Conservation (phyloP, 2,113 vertebrate species). For the Proteles cristata region DNA sequence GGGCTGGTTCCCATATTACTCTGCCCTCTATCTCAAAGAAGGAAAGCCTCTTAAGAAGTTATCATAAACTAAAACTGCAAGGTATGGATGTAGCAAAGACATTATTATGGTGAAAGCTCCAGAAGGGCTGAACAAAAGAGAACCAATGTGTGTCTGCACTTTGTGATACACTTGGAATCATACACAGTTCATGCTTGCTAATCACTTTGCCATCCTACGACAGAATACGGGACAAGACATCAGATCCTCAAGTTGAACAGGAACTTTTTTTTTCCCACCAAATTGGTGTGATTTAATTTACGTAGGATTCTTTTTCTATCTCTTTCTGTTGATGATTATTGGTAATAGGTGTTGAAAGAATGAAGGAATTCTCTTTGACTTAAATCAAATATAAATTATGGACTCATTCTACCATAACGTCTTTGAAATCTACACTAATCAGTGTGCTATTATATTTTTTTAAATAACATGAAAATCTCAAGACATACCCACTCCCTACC, state of each 20-base stretch:
- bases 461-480: background rate
- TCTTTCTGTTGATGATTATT: background rate
- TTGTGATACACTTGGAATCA: background rate
- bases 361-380: background rate
- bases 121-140: background rate
- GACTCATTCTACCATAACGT: background rate
- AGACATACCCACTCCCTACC: background rate
- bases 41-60: background rate
- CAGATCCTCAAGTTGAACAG: background rate
- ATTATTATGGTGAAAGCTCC: background rate
- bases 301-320: background rate
- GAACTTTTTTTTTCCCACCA: background rate
- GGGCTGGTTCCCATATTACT: background rate
- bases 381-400: background rate
- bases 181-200: background rate
- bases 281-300: background rate
- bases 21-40: background rate
- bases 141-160: background rate
- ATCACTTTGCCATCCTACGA: background rate
- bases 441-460: background rate
- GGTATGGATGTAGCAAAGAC: background rate
- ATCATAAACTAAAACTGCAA: background rate
- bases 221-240: background rate
- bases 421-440: slow-evolving; percentile 18
- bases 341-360: background rate